Evolutionary conservation across 2,888 invertebrate genomes (phyloP), one percentile per base, ranked within the genome.

Genomic region (Disparrhopalites patrizii): DNA sequence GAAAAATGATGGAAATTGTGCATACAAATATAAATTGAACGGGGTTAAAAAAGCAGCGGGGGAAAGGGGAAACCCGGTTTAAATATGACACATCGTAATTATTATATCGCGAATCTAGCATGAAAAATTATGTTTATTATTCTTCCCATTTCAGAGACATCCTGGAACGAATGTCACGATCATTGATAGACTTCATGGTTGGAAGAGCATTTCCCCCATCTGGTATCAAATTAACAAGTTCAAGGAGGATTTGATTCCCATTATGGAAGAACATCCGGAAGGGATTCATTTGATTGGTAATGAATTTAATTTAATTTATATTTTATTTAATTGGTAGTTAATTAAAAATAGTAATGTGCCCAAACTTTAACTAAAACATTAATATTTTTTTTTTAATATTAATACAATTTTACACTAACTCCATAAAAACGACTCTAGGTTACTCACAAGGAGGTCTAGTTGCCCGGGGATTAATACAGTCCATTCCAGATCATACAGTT

Each of bases 371-470:
- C n/a, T n/a, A n/a, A n/a, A n/a, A n/a, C n/a, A 1, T 18, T 20
- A 52, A 3, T 20, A n/a, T n/a, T n/a, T n/a, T n/a, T n/a, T n/a
- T n/a, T n/a, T n/a, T n/a, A n/a, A n/a, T n/a, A n/a, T 58, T 55
- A n/a, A n/a, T n/a, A n/a, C n/a, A n/a, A n/a, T n/a, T n/a, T n/a
- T n/a, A n/a, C n/a, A n/a, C n/a, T n/a, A n/a, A n/a, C n/a, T n/a
- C n/a, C n/a, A n/a, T n/a, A n/a, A n/a, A n/a, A n/a, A n/a, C n/a
- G n/a, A n/a, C 50, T 51, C 4, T 62, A 76, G 89, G 90, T 0
- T 93, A 92, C 78, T 92, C 92, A 1, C 91, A 91, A 82, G 94
- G 95, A 2, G 95, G 93, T 2, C 81, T 95, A 1, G 78, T 94
- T 64, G 90, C 90, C 1, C 82, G 95, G 75, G 91, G 89, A 0